A percentile compares a stretch with the other conserved stretches of the same genome.
phyloP scores from a whole-genome alignment of 30 jellyfish, hydroid and myxozoan genomes.

The Calvadosia cruxmelitensis region DNA sequence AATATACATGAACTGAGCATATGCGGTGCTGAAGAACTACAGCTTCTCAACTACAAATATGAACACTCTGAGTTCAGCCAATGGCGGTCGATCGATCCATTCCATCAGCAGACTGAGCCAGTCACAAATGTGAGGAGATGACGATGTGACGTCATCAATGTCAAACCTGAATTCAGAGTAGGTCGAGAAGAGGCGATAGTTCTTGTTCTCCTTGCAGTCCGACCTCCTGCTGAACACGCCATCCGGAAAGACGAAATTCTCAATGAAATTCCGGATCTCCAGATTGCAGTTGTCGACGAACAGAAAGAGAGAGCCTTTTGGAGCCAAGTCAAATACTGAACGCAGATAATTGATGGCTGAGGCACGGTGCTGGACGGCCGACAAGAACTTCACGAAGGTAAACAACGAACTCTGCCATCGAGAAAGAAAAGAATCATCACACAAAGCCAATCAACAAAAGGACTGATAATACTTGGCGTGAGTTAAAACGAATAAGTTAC shows the following conservation, averaged over 20 bases:
- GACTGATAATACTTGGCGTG: not conserved
- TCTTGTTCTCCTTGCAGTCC: slow-evolving; percentile 55
- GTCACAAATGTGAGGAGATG: slow-evolving; percentile 44
- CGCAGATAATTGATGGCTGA: slow-evolving; percentile 45
- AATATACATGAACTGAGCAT: no score
- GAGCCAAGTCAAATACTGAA: slow-evolving; percentile 67
- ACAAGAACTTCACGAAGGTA: slow-evolving; percentile 77
- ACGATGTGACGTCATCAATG: slow-evolving; percentile 43
- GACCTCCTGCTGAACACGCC: slow-evolving; percentile 11
- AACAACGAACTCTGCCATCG: slow-evolving; percentile 39
- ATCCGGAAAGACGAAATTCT: slow-evolving; percentile 68
- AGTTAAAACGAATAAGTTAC: not conserved
- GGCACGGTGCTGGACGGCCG: slow-evolving; percentile 72
- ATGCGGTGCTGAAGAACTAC: no score
- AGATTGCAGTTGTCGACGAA: slow-evolving; percentile 76
- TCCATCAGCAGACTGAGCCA: slow-evolving; percentile 51
- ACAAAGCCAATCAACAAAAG: not conserved
- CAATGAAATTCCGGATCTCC: slow-evolving; percentile 69
- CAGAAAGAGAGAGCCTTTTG: slow-evolving; percentile 73
- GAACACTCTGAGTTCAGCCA: slow-evolving; percentile 76
- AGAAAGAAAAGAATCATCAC: not conserved
- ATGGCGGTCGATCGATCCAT: slow-evolving; percentile 97
- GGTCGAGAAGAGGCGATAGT: slow-evolving; percentile 50
- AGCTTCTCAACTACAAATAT: slow-evolving; percentile 61
- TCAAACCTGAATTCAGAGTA: slow-evolving; percentile 86